These are phyloP conservation scores for Sinohyriopsis cumingii DNA, from an alignment of 2,888 invertebrate species.

Conservation along the genomic window DNA sequence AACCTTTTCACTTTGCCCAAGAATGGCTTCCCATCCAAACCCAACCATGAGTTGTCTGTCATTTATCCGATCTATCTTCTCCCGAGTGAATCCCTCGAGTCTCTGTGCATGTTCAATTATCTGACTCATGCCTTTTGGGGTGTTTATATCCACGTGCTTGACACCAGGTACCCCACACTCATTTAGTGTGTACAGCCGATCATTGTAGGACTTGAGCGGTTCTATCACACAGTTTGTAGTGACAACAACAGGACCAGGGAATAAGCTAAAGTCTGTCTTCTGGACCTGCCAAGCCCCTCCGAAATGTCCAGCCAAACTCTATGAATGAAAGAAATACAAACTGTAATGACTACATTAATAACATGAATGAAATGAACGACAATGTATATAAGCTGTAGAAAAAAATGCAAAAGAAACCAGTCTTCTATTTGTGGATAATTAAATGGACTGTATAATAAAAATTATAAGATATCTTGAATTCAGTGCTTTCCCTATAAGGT, in stretches of 20 bases:
- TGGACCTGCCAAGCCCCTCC: constrained; percentile 56
- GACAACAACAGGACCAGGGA: constrained; percentile 52
- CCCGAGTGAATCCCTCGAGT: constrained; percentile 20
- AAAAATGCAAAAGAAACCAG: too few relatives aligned
- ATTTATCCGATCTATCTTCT: constrained; percentile 14
- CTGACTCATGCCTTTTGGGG: constrained; percentile 9
- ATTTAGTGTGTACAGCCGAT: constrained; percentile 52
- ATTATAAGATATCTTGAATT: too few relatives aligned
- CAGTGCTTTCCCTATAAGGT: too few relatives aligned
- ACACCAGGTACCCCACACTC: constrained; percentile 43
- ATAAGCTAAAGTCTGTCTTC: constrained; percentile 49
- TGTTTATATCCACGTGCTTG: constrained; percentile 32
- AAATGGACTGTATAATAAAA: too few relatives aligned
- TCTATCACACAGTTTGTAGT: constrained; percentile 58
- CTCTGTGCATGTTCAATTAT: constrained; percentile 34
- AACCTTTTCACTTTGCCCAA: constrained; percentile 43
- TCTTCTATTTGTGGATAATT: too few relatives aligned
- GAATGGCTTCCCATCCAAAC: constrained; percentile 45
- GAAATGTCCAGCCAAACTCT: constrained; percentile 53
- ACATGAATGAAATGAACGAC: too few relatives aligned
- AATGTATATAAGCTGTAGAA: too few relatives aligned
- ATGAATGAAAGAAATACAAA: not conserved
- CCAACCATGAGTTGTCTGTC: constrained; percentile 32
- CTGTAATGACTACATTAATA: not conserved
- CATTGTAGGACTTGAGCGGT: constrained; percentile 45